phyloP scores from a whole-genome alignment of 2,113 vertebrate genomes.

The Chloropsis cyanopogon region DNA sequence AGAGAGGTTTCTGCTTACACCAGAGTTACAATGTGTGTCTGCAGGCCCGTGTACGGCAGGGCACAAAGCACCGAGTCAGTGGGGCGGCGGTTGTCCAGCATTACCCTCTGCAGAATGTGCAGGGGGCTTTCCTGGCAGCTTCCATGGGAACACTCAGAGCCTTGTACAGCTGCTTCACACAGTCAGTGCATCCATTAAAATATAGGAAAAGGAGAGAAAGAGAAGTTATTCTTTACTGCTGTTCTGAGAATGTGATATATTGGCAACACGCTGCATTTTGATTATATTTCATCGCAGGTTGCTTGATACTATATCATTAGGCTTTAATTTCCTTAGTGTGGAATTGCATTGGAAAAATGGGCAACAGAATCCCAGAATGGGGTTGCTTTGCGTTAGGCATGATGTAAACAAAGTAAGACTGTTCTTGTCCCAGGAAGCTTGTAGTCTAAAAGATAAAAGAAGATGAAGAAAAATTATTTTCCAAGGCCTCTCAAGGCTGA shows the following conservation, averaged over 20 bases:
- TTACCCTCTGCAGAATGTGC: not conserved
- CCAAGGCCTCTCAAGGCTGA: not conserved
- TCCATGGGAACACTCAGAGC: not conserved
- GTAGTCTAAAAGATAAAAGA: not conserved
- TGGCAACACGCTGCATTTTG: not conserved
- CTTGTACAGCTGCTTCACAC: not conserved
- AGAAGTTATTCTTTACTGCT: not conserved
- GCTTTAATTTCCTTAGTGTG: not conserved
- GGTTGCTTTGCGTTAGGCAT: not conserved
- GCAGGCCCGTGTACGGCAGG: fast-evolving
- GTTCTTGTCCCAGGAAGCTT: not conserved
- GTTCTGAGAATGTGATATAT: not conserved
- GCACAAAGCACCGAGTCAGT: not conserved
- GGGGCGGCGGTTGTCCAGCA: not conserved
- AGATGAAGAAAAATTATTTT: not conserved
- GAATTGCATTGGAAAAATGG: not conserved
- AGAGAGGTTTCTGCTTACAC: not conserved
- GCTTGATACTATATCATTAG: not conserved
- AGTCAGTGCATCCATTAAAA: not conserved
- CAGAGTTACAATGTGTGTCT: not conserved
- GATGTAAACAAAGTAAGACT: not conserved
- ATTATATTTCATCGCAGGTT: not conserved
- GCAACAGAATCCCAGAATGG: not conserved
- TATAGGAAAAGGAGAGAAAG: not conserved
- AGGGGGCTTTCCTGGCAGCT: not conserved